phyloP scores from a whole-genome alignment of 1,140 invertebrate species.

The Achroia grisella region DNA sequence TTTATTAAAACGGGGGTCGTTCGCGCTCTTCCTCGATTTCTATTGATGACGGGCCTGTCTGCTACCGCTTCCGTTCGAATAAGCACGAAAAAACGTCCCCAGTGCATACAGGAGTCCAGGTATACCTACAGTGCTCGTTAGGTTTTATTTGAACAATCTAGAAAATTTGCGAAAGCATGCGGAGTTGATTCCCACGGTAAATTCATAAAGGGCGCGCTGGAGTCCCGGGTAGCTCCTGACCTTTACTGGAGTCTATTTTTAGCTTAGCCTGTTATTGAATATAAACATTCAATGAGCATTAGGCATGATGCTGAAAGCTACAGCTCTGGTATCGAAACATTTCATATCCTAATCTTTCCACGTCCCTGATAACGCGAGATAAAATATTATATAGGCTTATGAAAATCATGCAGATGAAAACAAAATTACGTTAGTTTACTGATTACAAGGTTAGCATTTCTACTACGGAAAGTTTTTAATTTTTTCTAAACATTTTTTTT shows the following conservation, averaged over 20 bases:
- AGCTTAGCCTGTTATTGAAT: conserved; percentile 42
- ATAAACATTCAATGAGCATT: conserved; percentile 51
- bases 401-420: background rate
- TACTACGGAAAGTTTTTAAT: too few relatives aligned
- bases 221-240: conserved; percentile 51
- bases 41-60: conserved; percentile 66
- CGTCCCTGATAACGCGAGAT: background rate
- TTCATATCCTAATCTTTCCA: background rate
- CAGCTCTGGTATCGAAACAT: conserved; percentile 15
- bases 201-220: conserved; percentile 44
- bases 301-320: conserved; percentile 36
- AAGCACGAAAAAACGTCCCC: conserved; percentile 38
- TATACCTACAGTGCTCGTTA: conserved; percentile 18
- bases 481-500: too few relatives aligned
- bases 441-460: too few relatives aligned
- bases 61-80: conserved; percentile 65
- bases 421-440: too few relatives aligned
- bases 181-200: conserved; percentile 4
- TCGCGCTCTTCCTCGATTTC: conserved; percentile 11
- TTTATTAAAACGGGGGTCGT: conserved; percentile 4
- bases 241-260: conserved; percentile 59
- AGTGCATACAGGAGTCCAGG: conserved; percentile 22
- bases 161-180: background rate
- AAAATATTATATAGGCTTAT: too few relatives aligned
- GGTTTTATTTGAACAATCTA: too few relatives aligned